Conservation (phyloP, 2,888 invertebrate species). For the Athalia cordata region DNA sequence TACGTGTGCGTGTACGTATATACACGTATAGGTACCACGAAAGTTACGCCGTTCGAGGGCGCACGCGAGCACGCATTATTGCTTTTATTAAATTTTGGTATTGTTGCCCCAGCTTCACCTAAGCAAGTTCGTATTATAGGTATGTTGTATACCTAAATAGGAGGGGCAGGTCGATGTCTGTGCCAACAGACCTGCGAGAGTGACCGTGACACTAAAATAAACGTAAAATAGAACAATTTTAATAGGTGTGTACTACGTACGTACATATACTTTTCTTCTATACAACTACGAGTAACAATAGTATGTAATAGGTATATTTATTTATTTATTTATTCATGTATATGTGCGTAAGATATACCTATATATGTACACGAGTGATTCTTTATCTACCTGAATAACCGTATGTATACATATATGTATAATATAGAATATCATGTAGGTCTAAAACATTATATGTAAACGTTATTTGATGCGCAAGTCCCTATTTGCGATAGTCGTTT, state of each 20-base stretch:
- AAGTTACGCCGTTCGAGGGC: constrained; percentile 20
- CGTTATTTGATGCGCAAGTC: too few relatives aligned
- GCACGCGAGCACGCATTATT: constrained; percentile 38
- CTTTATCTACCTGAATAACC: too few relatives aligned
- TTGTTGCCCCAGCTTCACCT: constrained; percentile 7
- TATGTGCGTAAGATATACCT: too few relatives aligned
- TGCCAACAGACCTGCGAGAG: constrained; percentile 29
- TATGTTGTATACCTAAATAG: background rate
- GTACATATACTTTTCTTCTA: background rate
- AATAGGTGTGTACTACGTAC: constrained; percentile 19
- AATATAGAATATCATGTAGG: too few relatives aligned
- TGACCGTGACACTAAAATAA: constrained; percentile 44
- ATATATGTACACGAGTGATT: too few relatives aligned
- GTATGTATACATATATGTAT: too few relatives aligned
- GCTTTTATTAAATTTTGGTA: constrained; percentile 34
- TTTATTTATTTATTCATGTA: background rate
- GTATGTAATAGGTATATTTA: background rate
- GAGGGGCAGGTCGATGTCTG: constrained; percentile 31
- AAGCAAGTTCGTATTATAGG: background rate
- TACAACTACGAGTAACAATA: background rate
- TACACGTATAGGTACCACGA: constrained; percentile 5
- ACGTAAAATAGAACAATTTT: constrained; percentile 40
- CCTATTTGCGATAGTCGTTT: too few relatives aligned
- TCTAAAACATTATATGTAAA: too few relatives aligned
- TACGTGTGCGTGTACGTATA: background rate